Conservation (phyloP, 1,140 invertebrate genomes). For the Drosophila obscura region DNA sequence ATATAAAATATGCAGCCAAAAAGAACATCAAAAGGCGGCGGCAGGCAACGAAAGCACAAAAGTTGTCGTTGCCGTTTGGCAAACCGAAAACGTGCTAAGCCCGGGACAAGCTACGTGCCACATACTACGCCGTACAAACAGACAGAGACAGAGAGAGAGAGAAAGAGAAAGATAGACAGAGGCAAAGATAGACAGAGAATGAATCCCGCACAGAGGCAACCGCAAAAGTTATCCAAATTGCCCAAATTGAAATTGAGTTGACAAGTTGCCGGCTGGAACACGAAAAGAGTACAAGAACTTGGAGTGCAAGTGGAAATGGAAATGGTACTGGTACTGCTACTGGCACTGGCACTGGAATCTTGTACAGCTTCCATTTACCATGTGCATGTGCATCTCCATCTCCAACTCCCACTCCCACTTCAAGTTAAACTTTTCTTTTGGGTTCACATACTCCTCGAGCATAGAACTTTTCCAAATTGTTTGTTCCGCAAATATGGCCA, state of each 20-base stretch:
- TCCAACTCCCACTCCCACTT: background rate
- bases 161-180: background rate
- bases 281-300: slow-evolving; percentile 13
- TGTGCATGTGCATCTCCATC: background rate
- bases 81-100: slow-evolving; percentile 67
- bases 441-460: background rate
- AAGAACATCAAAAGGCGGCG: slow-evolving; percentile 74
- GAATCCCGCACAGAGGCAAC: slow-evolving; percentile 54
- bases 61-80: slow-evolving; percentile 46
- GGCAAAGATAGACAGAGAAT: slow-evolving; percentile 15
- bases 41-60: slow-evolving; percentile 60
- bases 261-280: slow-evolving; percentile 66
- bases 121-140: slow-evolving; percentile 13
- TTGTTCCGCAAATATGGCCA: slow-evolving; percentile 24
- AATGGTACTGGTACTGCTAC: too few relatives aligned
- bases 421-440: slow-evolving; percentile 9
- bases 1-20: slow-evolving; percentile 77
- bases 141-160: background rate
- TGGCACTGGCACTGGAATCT: too few relatives aligned
- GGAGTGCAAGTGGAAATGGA: background rate
- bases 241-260: slow-evolving; percentile 82
- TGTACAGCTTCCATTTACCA: slow-evolving; percentile 11
- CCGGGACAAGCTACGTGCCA: slow-evolving; percentile 69
- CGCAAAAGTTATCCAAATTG: slow-evolving; percentile 80
- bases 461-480: slow-evolving; percentile 48